Evolutionary conservation across 2,113 vertebrate genomes (phyloP).

Genomic region (Hypanus sabinus): DNA sequence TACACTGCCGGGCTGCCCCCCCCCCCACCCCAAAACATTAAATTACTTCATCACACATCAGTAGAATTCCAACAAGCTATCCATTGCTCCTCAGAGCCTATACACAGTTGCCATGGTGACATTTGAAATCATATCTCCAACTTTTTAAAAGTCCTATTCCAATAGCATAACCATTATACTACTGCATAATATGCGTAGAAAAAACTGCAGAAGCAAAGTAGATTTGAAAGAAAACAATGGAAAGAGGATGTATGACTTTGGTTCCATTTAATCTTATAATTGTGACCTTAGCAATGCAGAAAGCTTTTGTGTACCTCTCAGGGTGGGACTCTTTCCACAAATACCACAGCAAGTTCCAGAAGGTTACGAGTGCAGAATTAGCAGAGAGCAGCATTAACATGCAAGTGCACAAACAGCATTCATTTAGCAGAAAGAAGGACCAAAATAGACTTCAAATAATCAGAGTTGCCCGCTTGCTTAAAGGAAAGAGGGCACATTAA

Average conservation of each 20-base stretch:
- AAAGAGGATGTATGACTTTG: slow-evolving; percentile 20
- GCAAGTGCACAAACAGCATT: neutral
- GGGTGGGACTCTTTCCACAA: slow-evolving; percentile 28
- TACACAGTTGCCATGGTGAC: too few relatives aligned
- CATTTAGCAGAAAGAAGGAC: neutral
- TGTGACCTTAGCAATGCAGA: slow-evolving; percentile 20
- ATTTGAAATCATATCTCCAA: too few relatives aligned
- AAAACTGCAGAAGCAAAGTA: too few relatives aligned
- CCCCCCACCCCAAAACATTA: too few relatives aligned
- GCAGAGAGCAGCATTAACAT: neutral
- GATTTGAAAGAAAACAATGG: slow-evolving; percentile 26
- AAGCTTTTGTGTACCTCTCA: neutral
- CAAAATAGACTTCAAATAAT: slow-evolving; percentile 23
- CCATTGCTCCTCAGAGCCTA: too few relatives aligned
- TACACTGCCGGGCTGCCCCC: too few relatives aligned
- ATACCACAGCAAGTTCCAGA: slow-evolving; percentile 22
- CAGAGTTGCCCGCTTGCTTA: neutral
- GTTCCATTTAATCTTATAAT: neutral
- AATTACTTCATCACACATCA: too few relatives aligned
- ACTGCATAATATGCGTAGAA: too few relatives aligned
- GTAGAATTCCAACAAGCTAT: too few relatives aligned
- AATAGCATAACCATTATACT: too few relatives aligned
- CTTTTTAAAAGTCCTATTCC: too few relatives aligned
- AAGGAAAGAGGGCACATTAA: neutral
- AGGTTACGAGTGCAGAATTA: neutral